Evolutionary conservation across 2,888 invertebrate species (phyloP).

Genomic region (Cheilosia variabilis): DNA sequence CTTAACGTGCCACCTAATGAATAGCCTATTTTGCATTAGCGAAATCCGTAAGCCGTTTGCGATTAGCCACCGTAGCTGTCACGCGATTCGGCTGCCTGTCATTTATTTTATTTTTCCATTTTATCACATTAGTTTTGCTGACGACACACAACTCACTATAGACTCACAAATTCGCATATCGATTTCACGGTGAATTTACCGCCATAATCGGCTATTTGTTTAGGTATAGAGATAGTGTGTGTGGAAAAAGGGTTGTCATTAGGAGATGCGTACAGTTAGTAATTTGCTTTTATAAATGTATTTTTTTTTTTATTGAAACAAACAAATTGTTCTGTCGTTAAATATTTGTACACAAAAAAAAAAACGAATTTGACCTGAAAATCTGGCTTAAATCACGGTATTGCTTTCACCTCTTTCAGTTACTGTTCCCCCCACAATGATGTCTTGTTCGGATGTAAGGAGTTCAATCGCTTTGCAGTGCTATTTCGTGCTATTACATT

Average conservation of each 20-base stretch:
- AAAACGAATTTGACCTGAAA: constrained; percentile 53
- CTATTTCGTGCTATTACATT: constrained; percentile 16
- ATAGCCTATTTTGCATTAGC: constrained; percentile 20
- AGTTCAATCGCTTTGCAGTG: constrained; percentile 40
- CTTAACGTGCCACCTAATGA: constrained; percentile 31
- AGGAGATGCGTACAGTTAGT: background rate
- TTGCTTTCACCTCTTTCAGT: constrained; percentile 22
- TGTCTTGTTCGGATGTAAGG: background rate
- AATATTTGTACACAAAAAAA: background rate
- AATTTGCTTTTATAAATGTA: background rate
- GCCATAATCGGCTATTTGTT: constrained; percentile 51
- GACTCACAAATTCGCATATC: constrained; percentile 27
- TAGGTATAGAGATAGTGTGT: background rate
- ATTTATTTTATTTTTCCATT: constrained; percentile 37
- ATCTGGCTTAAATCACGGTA: constrained; percentile 45
- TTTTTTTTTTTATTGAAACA: constrained; percentile 17
- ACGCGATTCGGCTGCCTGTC: constrained; percentile 31
- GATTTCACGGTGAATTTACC: constrained; percentile 62
- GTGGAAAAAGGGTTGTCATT: constrained; percentile 10
- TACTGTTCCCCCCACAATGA: background rate
- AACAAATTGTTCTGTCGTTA: background rate
- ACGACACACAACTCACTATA: background rate
- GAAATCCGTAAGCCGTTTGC: constrained; percentile 9
- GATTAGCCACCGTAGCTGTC: constrained; percentile 48
- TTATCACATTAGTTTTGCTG: constrained; percentile 61